These are phyloP conservation scores for Pterois miles DNA, from an alignment of 2,797 vertebrate species.

Conservation along the genomic window DNA sequence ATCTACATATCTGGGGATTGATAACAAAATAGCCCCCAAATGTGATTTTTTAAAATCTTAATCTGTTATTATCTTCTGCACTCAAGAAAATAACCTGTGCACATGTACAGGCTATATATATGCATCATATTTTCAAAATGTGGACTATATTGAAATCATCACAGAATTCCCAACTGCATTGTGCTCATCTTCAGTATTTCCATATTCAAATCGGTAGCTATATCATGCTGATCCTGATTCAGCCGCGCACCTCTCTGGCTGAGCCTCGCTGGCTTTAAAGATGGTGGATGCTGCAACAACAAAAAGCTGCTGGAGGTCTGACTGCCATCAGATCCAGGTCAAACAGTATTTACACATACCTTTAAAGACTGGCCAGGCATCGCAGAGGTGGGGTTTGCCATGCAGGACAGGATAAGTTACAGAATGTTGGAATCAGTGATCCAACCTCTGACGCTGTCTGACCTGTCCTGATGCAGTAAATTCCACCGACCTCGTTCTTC, in stretches of 20 bases:
- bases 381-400: not conserved
- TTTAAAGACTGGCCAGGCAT: not conserved
- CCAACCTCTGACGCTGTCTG: not conserved
- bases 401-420: not conserved
- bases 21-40: not conserved
- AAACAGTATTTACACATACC: slow-evolving; percentile 32
- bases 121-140: not conserved
- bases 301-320: slow-evolving; percentile 20
- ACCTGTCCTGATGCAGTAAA: slow-evolving; percentile 23
- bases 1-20: not conserved
- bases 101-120: not conserved
- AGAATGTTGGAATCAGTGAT: not conserved
- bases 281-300: slow-evolving; percentile 15
- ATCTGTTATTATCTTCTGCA: slow-evolving; percentile 8
- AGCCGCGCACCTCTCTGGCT: slow-evolving; percentile 1
- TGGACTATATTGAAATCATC: not conserved
- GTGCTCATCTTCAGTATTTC: not conserved
- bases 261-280: slow-evolving; percentile 1
- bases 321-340: slow-evolving; percentile 36
- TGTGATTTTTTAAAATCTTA: not conserved
- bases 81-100: not conserved
- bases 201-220: not conserved
- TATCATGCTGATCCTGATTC: slow-evolving; percentile 40
- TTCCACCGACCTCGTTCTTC: not conserved
- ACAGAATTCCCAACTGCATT: not conserved